Base-by-base conservation (phyloP, 2,888 invertebrate genomes). In the Orgyia antiqua region DNA sequence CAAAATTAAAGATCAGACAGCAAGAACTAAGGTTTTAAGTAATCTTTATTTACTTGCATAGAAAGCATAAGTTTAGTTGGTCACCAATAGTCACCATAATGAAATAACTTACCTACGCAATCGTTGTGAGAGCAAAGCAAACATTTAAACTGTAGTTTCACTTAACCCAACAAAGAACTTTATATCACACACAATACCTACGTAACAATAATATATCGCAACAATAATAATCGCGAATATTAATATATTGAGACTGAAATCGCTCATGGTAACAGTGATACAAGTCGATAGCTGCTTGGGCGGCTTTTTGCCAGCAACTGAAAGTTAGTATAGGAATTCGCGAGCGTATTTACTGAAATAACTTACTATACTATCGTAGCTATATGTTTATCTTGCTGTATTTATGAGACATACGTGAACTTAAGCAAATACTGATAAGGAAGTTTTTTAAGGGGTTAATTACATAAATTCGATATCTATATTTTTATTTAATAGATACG, bases 91-190 rank as follows among this genome's bases (percentile, higher is more conserved):
- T 4, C 15, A 15, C 15, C 15, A 15, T n/a, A n/a, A n/a, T n/a
- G 57, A 38, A 31, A 51, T 45, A 46, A 50, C 68, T 68, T 68
- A 83, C 84, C 83, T 75, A 63, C 82, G 77, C 60, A 83, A 65
- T 51, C 74, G 60, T 37, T 64, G 64, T 33, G 80, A 75, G 59
- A 70, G 72, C 55, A 74, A 66, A 63, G 72, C 61, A 72, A 83
- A 82, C 84, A 84, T 84, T 71, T 69, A 67, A 55, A 63, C 62
- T 56, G 53, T 48, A 58, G 54, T 72, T 69, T 68, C 69, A 73
- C 72, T 72, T 62, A 61, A 58, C 51, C 58, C 47, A 64, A 62
- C 61, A 67, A 58, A 57, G 45, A 56, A 58, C 39, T 54, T 56
- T 52, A 57, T 60, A 62, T 65, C 61, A 63, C 58, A 51, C 51